A percentile compares a stretch with the other conserved stretches of the same genome.
Conservation (phyloP, 2,797 vertebrate species). For the Ambastaia sidthimunki region DNA sequence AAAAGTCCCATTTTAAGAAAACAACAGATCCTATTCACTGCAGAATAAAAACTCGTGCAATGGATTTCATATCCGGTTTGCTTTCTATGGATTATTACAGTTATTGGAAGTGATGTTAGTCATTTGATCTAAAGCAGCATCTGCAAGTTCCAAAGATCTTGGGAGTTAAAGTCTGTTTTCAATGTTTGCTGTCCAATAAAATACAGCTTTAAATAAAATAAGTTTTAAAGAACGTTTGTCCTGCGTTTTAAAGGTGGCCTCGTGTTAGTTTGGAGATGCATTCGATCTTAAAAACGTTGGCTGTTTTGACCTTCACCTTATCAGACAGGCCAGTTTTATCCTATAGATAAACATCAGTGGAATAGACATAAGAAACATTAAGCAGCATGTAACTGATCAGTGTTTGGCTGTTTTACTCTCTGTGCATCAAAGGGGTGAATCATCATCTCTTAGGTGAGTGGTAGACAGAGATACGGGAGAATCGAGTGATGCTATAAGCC, state of each 20-base stretch:
- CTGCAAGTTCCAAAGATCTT: constrained; percentile 30
- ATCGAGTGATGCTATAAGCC: constrained; percentile 7
- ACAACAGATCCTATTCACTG: neutral
- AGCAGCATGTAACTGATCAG: constrained; percentile 61
- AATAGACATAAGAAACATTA: constrained; percentile 37
- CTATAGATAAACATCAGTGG: constrained; percentile 27
- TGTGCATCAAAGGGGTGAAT: constrained; percentile 53
- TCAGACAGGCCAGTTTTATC: constrained; percentile 20
- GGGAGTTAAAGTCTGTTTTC: constrained; percentile 2
- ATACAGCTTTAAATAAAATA: neutral
- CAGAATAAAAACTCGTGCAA: neutral
- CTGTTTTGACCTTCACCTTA: constrained; percentile 37
- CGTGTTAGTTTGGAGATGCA: constrained; percentile 5
- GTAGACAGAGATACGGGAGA: constrained; percentile 35
- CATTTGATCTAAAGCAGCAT: constrained; percentile 31
- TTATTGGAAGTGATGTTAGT: constrained; percentile 34
- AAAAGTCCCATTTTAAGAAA: neutral
- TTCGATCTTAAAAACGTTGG: constrained; percentile 5
- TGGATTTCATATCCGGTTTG: constrained; percentile 17
- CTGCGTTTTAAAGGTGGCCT: constrained; percentile 1
- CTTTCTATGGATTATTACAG: constrained; percentile 28
- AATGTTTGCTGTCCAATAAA: no score
- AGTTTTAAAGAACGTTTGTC: neutral
- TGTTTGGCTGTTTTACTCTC: constrained; percentile 59
- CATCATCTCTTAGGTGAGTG: constrained; percentile 53